Evolutionary conservation across 1,140 invertebrate genomes (phyloP).

Genomic region (Rhagoletis zephyria): DNA sequence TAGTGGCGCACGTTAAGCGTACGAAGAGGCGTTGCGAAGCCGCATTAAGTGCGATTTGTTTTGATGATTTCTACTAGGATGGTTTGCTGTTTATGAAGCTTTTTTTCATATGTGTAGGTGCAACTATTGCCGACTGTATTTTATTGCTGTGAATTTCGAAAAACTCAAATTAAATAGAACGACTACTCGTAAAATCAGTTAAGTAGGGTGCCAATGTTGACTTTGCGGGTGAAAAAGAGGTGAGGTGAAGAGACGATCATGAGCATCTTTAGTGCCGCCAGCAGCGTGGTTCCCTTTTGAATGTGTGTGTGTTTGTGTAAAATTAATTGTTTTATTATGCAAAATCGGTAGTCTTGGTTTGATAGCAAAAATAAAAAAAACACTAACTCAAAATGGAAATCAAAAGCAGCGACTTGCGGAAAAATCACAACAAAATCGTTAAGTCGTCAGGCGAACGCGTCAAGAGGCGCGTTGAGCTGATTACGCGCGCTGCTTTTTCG

Average conservation of each 20-base stretch:
- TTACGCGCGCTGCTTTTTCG: slow-evolving; percentile 27
- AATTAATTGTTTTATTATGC: slow-evolving; percentile 55
- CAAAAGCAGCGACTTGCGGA: slow-evolving; percentile 23
- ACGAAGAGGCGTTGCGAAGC: not conserved
- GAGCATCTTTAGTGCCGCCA: not conserved
- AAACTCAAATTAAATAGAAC: slow-evolving; percentile 26
- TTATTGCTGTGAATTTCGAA: slow-evolving; percentile 12
- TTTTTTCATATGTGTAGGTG: not conserved
- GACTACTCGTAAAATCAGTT: not conserved
- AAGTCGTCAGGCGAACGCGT: slow-evolving; percentile 17
- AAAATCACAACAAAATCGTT: slow-evolving; percentile 48
- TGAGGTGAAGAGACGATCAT: too few relatives aligned
- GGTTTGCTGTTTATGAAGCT: not conserved
- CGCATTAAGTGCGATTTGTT: slow-evolving; percentile 50
- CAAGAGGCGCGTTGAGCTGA: slow-evolving; percentile 20
- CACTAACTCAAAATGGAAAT: not conserved
- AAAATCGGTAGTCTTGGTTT: slow-evolving; percentile 36
- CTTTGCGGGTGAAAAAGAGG: not conserved
- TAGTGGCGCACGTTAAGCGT: not conserved
- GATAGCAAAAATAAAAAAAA: not conserved
- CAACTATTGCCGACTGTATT: not conserved
- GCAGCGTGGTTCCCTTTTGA: not conserved
- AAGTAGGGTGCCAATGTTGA: not conserved
- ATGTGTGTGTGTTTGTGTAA: not conserved
- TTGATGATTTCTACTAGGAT: slow-evolving; percentile 40